Evolutionary conservation across 2,888 invertebrate genomes (phyloP), one percentile per base, ranked within the genome.

Genomic region (Proisotoma minuta): DNA sequence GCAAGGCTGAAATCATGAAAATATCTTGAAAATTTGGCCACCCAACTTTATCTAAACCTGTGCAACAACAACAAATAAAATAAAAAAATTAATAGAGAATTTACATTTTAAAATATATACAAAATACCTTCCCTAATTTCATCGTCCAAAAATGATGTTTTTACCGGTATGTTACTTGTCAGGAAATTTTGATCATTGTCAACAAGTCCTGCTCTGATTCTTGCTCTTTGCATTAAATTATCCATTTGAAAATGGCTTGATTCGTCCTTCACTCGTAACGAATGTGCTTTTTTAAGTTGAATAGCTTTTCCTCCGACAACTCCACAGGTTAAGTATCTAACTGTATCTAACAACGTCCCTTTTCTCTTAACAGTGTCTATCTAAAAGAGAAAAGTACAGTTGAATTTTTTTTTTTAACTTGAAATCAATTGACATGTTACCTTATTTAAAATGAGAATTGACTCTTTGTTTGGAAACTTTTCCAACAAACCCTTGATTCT

Each of bases 1-100:
- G 84, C 26, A 92, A 77, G 0, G 94, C 89, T 8, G 96, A 96
- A n/a, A 93, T 84, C 82, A 96, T 86, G 77, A 98, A 98, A 10
- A 97, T 87, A 76, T 89, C 86, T 26, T 84, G 82, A 78, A 99
- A 99, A 70, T 87, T 77, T n/a, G 84, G 82, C 87, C 89, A 89
- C 5, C 85, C 84, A 59, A 70, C 70, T 60, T 76, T 23, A 28
- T 75, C 26, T 2, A 68, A 2, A 23, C 65, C 68, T 68, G 23
- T 5, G 15, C 18, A 5, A 34, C 12, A n/a, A n/a, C n/a, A n/a
- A n/a, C n/a, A n/a, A n/a, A n/a, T n/a, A n/a, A n/a, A n/a, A n/a
- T n/a, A n/a, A n/a, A n/a, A n/a, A n/a, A n/a, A n/a, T n/a, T n/a
- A n/a, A n/a, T n/a, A n/a, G n/a, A n/a, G n/a, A n/a, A n/a, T n/a